Conservation (phyloP, 1,140 invertebrate species). For the Panagrolaimus sp. region DNA sequence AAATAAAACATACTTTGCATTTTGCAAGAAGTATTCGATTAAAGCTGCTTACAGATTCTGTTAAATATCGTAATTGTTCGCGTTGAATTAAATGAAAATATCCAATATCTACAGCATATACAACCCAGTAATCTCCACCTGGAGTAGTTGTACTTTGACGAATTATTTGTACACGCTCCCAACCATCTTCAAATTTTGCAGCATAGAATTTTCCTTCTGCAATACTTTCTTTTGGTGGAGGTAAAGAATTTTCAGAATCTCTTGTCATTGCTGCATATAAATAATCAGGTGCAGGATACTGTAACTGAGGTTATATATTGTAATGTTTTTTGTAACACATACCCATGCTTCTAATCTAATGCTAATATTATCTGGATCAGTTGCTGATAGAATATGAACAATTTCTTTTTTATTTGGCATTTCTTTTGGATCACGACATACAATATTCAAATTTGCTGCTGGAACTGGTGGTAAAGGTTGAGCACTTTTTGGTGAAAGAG, state of each 20-base stretch:
- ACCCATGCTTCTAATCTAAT: conserved; percentile 25
- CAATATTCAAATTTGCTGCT: neutral
- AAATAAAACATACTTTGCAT: conserved; percentile 24
- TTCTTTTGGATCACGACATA: conserved; percentile 3
- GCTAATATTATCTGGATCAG: conserved; percentile 25
- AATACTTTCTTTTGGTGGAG: neutral
- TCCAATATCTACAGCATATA: conserved; percentile 24
- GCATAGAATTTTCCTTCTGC: conserved; percentile 20
- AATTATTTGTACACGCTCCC: conserved; percentile 28
- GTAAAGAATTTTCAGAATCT: conserved; percentile 9
- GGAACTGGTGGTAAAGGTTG: neutral
- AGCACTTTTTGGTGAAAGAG: too few relatives aligned
- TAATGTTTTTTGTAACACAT: conserved; percentile 13
- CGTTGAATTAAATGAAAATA: conserved; percentile 22
- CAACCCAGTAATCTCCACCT: conserved; percentile 24
- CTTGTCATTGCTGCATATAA: conserved; percentile 2
- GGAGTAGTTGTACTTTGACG: neutral
- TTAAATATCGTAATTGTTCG: conserved; percentile 18
- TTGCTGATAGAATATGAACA: conserved; percentile 22
- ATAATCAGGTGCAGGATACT: conserved; percentile 17
- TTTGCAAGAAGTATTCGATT: conserved; percentile 27
- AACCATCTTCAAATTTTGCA: conserved; percentile 19
- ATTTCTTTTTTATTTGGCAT: conserved; percentile 1
- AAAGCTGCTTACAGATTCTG: conserved; percentile 24
- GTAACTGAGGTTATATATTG: conserved; percentile 13